These are phyloP conservation scores for Heptranchias perlo DNA, from an alignment of 2,113 vertebrate species.

Conservation along the genomic window DNA sequence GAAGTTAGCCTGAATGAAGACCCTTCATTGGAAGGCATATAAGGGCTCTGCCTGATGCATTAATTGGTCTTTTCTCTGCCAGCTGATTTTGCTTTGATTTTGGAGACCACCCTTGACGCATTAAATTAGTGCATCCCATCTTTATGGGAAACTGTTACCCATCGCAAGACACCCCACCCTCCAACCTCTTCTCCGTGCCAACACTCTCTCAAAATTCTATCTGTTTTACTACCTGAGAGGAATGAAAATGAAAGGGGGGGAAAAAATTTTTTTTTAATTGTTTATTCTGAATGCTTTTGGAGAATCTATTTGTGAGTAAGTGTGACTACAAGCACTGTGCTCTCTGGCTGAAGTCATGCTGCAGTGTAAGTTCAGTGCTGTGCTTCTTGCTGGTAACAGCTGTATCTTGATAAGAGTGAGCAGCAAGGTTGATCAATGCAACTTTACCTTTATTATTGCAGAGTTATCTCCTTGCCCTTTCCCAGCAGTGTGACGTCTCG, in stretches of 20 bases:
- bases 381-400: background rate
- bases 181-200: background rate
- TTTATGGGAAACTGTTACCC: background rate
- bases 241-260: background rate
- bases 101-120: background rate
- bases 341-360: background rate
- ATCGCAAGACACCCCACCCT: background rate
- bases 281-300: background rate
- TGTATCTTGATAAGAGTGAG: background rate
- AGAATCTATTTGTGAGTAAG: background rate
- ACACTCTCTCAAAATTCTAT: background rate
- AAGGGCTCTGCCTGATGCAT: background rate
- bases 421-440: background rate
- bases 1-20: background rate
- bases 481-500: conserved; percentile 65
- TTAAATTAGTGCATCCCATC: background rate
- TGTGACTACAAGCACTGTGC: too few species aligned
- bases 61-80: background rate
- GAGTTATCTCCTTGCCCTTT: conserved; percentile 54
- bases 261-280: too few species aligned
- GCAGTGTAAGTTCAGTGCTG: background rate
- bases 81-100: background rate
- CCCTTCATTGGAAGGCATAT: background rate
- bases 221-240: background rate
- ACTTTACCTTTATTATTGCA: conserved; percentile 39